Conservation (phyloP, 2,888 invertebrate genomes). For the Drosophila meridiana region DNA sequence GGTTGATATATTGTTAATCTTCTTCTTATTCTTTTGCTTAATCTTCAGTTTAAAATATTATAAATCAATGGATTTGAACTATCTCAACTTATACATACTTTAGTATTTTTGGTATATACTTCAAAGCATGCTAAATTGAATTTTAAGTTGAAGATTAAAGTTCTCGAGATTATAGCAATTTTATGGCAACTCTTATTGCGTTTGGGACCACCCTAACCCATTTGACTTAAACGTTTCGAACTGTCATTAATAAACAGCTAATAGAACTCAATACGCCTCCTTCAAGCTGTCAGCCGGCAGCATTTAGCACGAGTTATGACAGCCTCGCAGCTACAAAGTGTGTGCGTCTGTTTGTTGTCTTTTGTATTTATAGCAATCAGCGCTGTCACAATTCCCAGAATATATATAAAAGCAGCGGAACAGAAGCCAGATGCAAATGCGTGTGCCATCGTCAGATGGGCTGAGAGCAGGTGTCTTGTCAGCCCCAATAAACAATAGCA, state of each 20-base stretch:
- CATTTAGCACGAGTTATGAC: slow-evolving; percentile 62
- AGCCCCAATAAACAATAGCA: slow-evolving; percentile 43
- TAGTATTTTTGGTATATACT: not conserved
- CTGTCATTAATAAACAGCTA: slow-evolving; percentile 62
- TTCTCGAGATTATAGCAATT: not conserved
- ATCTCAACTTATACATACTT: not conserved
- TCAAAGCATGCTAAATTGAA: too few relatives aligned
- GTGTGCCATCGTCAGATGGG: slow-evolving; percentile 19
- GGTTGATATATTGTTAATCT: too few relatives aligned
- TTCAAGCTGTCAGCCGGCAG: slow-evolving; percentile 38
- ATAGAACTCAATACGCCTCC: slow-evolving; percentile 64
- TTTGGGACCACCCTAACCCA: not conserved
- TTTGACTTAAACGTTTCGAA: slow-evolving; percentile 43
- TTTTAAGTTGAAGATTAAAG: not conserved
- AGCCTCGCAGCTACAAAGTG: slow-evolving; percentile 6
- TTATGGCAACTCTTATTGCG: slow-evolving; percentile 14
- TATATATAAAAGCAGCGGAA: slow-evolving; percentile 5
- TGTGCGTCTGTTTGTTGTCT: slow-evolving; percentile 13
- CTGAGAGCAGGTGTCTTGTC: slow-evolving; percentile 47
- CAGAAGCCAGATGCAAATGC: slow-evolving; percentile 29
- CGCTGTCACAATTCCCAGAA: slow-evolving; percentile 37
- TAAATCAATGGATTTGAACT: not conserved
- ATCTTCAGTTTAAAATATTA: too few relatives aligned
- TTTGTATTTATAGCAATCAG: slow-evolving; percentile 60
- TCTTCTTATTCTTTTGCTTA: too few relatives aligned